A percentile compares a stretch with the other conserved stretches of the same genome.
Evolutionary conservation across 2,113 vertebrate genomes (phyloP).

Genomic region (Forbesichthys agassizii): DNA sequence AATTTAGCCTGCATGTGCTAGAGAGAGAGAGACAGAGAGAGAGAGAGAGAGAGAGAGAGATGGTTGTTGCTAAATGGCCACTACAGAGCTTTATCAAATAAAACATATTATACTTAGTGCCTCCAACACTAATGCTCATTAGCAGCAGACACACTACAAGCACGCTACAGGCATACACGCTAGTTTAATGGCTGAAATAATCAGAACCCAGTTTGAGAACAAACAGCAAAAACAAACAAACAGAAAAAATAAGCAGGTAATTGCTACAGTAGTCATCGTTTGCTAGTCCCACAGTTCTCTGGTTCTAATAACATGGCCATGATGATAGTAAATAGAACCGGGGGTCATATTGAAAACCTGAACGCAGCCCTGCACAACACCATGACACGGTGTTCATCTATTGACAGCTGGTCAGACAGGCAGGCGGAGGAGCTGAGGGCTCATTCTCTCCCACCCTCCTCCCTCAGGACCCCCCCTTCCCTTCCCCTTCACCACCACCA

Average conservation of each 20-base stretch:
- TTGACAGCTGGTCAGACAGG: slow-evolving; percentile 37
- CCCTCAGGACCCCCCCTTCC: background rate
- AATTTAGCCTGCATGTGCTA: slow-evolving; percentile 82
- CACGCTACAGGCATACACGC: too few species aligned
- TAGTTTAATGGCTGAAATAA: too few species aligned
- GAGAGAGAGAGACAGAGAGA: slow-evolving; percentile 68
- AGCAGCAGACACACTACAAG: background rate
- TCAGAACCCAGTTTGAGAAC: too few species aligned
- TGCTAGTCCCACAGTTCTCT: too few species aligned
- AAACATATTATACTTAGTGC: slow-evolving; percentile 15
- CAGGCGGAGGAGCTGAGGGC: slow-evolving; percentile 9
- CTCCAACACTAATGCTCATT: slow-evolving; percentile 16
- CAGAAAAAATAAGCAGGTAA: too few species aligned
- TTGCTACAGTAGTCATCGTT: too few species aligned
- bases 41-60: slow-evolving; percentile 14
- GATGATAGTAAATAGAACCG: too few species aligned
- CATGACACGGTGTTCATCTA: slow-evolving; percentile 17
- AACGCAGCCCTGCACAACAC: slow-evolving; percentile 24
- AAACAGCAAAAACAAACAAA: too few species aligned
- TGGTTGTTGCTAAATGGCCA: slow-evolving; percentile 23
- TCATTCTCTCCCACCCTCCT: slow-evolving; percentile 6
- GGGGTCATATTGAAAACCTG: background rate
- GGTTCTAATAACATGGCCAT: too few species aligned
- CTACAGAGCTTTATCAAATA: slow-evolving; percentile 37
- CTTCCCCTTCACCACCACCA: slow-evolving; percentile 1